Base-by-base conservation (phyloP, 2,113 vertebrate species). In the Colius striatus region DNA sequence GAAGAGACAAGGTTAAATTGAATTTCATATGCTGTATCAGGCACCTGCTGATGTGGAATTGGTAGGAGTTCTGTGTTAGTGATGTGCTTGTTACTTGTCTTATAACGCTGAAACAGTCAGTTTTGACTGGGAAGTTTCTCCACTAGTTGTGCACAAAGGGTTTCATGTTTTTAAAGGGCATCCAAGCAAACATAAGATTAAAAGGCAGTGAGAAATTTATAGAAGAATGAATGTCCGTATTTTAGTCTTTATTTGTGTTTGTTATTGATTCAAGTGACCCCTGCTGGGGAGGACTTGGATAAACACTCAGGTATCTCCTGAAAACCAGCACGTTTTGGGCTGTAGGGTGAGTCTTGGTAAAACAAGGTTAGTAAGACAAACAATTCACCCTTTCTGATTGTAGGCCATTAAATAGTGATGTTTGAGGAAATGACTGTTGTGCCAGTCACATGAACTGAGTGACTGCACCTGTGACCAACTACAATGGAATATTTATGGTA, bases 251-350 rank as follows among this genome's bases (percentile, higher is more conserved):
- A 20, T 32, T 43, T 2, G 1, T 88, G 87, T 95, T 95, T 93
- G 45, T 95, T 87, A 95, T 96, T 95, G 93, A 79, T 57, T 96
- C 95, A 94, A 94, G 93, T 96, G 97, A 97, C 93, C 95, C 53
- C 91, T 97, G 73, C 94, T 97, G 96, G 96, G 90, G 81, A 95
- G 66, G 60, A n/a, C 74, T 81, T 85, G 78, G 51, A 92, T 90
- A 90, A 93, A 87, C 68, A 78, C 21, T 76, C 27, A 11, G n/a
- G 73, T 66, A 67, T 47, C 36, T 58, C 63, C 48, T 43, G 26
- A 50, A 68, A 58, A 83, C 50, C 5, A 70, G 10, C 3, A 0
- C 41, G 6, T 36, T 90, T 90, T 15, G 11, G 68, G 10, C 47
- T 66, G 13, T 63, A 9, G 13, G 11, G 23, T 53, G 51, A 61